A percentile compares a stretch with the other conserved stretches of the same genome.
Conservation (phyloP, 2,113 vertebrate species). For the Apeltes quadracus region DNA sequence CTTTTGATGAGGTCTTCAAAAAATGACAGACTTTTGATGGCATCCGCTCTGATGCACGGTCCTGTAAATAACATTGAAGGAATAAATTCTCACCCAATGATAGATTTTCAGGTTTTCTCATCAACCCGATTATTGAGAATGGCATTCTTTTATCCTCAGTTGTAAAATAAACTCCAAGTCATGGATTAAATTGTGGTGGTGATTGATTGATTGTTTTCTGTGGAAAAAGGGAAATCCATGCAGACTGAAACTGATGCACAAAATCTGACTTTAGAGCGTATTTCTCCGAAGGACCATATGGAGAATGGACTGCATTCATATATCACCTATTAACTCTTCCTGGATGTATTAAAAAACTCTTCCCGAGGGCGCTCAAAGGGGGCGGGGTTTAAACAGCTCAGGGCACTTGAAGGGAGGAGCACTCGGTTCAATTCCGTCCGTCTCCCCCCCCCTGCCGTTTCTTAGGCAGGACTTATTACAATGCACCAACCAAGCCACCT, state of each 20-base stretch:
- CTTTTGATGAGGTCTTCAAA: constrained; percentile 93
- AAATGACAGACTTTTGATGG: constrained; percentile 88
- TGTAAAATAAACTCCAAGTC: constrained; percentile 84
- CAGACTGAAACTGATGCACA: background rate
- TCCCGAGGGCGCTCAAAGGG: background rate
- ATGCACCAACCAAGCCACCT: constrained; percentile 1
- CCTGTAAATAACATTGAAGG: constrained; percentile 82
- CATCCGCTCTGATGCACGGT: constrained; percentile 90
- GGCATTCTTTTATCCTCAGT: constrained; percentile 80
- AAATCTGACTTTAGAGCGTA: background rate
- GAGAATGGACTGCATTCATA: background rate
- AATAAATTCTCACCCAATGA: constrained; percentile 89
- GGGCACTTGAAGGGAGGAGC: background rate
- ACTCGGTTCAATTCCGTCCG: background rate
- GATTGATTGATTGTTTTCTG: constrained; percentile 56
- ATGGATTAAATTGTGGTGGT: constrained; percentile 52
- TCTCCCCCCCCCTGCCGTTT: background rate
- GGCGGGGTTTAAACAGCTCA: background rate
- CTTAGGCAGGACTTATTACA: background rate
- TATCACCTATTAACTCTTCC: background rate
- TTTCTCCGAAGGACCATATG: background rate
- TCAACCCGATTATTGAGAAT: constrained; percentile 87
- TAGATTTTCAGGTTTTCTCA: constrained; percentile 95
- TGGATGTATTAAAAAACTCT: constrained; percentile 1
- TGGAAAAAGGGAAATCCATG: constrained; percentile 7